These are phyloP conservation scores for Heliconius ismenius DNA, from an alignment of 2,888 invertebrate species.

Conservation along the genomic window DNA sequence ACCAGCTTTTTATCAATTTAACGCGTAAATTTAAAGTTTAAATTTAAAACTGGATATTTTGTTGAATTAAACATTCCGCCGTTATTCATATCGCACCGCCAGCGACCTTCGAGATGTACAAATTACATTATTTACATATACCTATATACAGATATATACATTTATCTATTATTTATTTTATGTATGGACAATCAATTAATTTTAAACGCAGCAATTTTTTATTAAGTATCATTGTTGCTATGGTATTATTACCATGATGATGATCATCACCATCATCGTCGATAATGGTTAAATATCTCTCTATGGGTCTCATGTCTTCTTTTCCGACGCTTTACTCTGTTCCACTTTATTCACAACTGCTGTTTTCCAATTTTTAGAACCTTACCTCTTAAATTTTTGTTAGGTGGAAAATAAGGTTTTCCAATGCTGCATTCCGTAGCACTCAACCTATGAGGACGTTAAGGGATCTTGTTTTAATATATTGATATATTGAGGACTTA, in stretches of 20 bases:
- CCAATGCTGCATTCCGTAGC: not conserved
- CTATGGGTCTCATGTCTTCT: not conserved
- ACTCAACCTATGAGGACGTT: no score
- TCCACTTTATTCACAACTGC: not conserved
- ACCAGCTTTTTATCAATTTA: not conserved
- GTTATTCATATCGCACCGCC: not conserved
- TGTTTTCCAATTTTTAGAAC: not conserved
- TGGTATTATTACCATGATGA: not conserved
- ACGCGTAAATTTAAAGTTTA: not conserved
- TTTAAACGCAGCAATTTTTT: not conserved
- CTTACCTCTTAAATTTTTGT: no score
- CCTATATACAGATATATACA: not conserved
- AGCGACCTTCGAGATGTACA: not conserved
- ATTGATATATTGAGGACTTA: no score
- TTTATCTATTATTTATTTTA: not conserved
- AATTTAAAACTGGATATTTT: not conserved
- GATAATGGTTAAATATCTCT: not conserved
- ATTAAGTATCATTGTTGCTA: not conserved
- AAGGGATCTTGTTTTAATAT: no score
- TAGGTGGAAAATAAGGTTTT: not conserved
- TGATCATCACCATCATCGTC: not conserved
- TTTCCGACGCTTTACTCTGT: not conserved
- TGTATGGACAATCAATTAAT: not conserved
- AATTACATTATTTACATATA: not conserved
- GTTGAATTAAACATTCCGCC: conserved; percentile 9